Percentiles rank a stretch among this genome's conserved stretches.
Evolutionary conservation across 2,113 vertebrate species (phyloP).

Genomic region (Climacteris rufus): DNA sequence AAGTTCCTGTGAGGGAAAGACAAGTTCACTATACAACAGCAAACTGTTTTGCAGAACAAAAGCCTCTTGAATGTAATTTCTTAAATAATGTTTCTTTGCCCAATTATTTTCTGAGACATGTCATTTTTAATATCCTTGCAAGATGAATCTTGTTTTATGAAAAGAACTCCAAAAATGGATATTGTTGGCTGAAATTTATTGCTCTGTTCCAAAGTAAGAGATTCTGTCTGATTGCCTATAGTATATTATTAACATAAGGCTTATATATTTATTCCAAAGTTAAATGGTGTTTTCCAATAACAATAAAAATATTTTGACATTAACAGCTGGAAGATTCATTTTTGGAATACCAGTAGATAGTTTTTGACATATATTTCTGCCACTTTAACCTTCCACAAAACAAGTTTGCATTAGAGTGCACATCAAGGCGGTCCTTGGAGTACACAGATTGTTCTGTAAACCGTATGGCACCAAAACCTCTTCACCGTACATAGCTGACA

Average conservation of each 20-base stretch:
- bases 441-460: constrained; percentile 77
- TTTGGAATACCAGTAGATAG: background rate
- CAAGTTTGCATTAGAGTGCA: constrained; percentile 71
- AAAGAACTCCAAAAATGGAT: background rate
- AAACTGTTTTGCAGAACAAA: background rate
- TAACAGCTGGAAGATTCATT: constrained; percentile 34
- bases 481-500: background rate
- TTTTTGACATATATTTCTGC: constrained; percentile 6
- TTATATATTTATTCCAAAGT: background rate
- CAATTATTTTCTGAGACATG: background rate
- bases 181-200: background rate
- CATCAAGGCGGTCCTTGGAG: constrained; percentile 68
- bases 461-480: constrained; percentile 64
- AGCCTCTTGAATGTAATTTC: background rate
- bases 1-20: background rate
- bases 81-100: background rate
- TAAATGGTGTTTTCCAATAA: constrained; percentile 18
- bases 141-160: background rate
- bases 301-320: background rate
- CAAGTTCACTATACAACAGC: background rate
- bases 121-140: background rate
- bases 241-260: background rate
- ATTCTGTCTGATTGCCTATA: background rate
- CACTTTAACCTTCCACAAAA: constrained; percentile 59
- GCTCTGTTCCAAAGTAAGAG: background rate